Evolutionary conservation across 2,113 vertebrate genomes (phyloP).

Genomic region (Cygnus buccinator): DNA sequence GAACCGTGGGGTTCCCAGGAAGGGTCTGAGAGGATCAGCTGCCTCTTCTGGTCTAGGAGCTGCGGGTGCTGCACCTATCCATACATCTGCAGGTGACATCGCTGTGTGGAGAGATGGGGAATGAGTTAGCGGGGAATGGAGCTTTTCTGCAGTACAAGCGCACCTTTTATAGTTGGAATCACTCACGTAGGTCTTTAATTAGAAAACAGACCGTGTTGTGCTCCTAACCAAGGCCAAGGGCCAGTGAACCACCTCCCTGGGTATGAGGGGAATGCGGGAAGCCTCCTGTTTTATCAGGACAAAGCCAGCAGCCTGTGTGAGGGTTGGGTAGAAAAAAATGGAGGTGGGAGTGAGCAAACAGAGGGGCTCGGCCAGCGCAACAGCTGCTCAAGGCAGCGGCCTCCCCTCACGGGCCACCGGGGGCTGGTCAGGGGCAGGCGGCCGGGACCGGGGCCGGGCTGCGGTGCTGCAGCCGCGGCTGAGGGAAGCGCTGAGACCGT

Average conservation of each 20-base stretch:
- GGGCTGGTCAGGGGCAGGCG: neutral
- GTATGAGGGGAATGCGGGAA: neutral
- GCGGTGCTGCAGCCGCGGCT: neutral
- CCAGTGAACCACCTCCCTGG: neutral
- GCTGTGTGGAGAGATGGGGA: neutral
- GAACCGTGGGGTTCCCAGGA: fast-evolving
- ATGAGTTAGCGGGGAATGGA: neutral
- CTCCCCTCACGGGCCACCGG: neutral
- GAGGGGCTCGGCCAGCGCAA: neutral
- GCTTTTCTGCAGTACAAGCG: fast-evolving
- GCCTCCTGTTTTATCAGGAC: neutral
- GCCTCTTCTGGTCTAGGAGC: neutral
- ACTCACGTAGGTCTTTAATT: neutral
- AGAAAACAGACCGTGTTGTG: neutral
- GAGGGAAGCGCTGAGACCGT: no score
- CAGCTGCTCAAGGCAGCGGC: fast-evolving
- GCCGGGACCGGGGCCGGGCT: neutral
- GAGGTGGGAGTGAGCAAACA: no score
- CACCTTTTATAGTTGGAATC: neutral
- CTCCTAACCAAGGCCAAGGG: neutral
- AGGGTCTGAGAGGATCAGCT: neutral
- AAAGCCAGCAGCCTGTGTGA: neutral
- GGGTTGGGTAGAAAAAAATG: neutral
- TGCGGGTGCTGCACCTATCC: fast-evolving
- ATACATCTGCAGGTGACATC: neutral